Evolutionary conservation across 2,797 vertebrate species (phyloP), one percentile per base, ranked within the genome.

Genomic region (Acanthis flammea): DNA sequence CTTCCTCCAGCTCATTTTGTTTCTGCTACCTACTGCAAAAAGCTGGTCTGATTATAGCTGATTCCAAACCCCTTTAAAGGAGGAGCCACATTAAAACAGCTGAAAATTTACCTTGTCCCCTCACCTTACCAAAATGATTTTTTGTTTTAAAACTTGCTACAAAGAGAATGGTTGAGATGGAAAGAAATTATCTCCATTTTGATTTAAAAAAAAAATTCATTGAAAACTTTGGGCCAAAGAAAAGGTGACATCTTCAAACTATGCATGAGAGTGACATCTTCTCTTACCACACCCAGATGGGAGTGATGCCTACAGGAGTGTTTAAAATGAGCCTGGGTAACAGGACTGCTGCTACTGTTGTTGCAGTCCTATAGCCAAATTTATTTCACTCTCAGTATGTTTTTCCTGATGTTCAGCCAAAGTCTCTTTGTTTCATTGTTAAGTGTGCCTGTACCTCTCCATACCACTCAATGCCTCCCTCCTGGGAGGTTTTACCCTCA

Each of bases 381-480:
- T 88, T 88, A 72, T 94, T 93, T 91, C 62, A 74, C 53, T 91
- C 60, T 70, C 86, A 67, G 77, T 75, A 28, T 79, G 71, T 61
- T 93, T 91, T 91, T 82, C 78, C 88, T 96, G 91, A 91, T 91
- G 62, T 54, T 76, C 74, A 94, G 88, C 75, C 95, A 95, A 85
- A 79, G 24, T 48, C 80, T 62, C 63, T 51, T 70, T 73, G 68
- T 82, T 88, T 86, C 65, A 80, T 14, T 67, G 48, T 89, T 86
- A 76, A 73, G 39, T 1, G 6, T 42, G 60, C 55, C 63, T 79
- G 23, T 70, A 60, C 70, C 71, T 65, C 71, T 65, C 54, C 41
- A 28, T 31, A 54, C 60, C 58, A 66, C 60, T 87, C 72, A 44
- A 7, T 66, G 60, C 19, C 72, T 68, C 54, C 30, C 63, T 75